Evolutionary conservation across 2,797 vertebrate genomes (phyloP).

Genomic region (Phataginus tetradactyla): DNA sequence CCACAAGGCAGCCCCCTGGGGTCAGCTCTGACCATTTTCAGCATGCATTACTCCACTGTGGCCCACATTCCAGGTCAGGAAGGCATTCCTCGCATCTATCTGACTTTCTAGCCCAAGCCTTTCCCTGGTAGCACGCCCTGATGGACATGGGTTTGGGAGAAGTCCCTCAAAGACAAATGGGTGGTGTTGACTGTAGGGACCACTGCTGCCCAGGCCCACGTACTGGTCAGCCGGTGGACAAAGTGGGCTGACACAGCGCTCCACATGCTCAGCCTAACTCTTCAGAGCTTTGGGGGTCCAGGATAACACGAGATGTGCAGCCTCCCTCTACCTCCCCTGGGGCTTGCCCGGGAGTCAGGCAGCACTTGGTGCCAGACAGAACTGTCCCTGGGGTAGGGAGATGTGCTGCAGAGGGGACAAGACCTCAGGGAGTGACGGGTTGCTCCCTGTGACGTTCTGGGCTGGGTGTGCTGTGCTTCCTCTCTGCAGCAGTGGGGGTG

Average conservation of each 20-base stretch:
- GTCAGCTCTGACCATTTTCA: neutral
- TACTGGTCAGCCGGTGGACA: too few relatives aligned
- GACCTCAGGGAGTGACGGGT: neutral
- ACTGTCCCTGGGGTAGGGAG: neutral
- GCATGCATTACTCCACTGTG: fast-evolving
- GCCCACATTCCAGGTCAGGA: neutral
- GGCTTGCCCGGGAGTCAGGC: neutral
- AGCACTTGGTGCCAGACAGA: neutral
- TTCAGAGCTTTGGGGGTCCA: neutral
- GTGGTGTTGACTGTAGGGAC: neutral
- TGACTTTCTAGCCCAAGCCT: neutral
- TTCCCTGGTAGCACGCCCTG: neutral
- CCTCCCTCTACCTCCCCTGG: neutral
- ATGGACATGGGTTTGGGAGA: neutral
- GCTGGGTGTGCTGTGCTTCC: too few relatives aligned
- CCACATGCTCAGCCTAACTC: neutral
- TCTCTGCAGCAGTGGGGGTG: neutral
- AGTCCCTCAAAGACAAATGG: neutral
- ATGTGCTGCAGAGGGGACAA: neutral
- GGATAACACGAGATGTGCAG: too few relatives aligned
- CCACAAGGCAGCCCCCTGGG: neutral
- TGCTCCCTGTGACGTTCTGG: neutral
- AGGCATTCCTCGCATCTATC: too few relatives aligned
- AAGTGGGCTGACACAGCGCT: neutral
- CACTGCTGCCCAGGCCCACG: neutral